Conservation (phyloP, 2,888 invertebrate genomes). For the Prenolepis imparis region DNA sequence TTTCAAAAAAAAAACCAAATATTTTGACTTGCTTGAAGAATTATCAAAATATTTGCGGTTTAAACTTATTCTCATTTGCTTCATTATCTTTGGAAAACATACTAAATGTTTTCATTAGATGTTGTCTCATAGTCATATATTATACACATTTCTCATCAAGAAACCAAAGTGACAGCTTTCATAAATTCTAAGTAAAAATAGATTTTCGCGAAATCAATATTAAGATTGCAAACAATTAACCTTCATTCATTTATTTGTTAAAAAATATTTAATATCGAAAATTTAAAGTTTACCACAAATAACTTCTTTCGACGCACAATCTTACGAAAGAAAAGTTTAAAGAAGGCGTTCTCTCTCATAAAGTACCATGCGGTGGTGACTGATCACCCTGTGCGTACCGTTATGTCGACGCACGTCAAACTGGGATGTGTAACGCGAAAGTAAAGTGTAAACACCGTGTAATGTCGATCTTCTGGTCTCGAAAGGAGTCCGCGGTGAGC, state of each 20-base stretch:
- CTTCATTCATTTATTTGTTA: neutral
- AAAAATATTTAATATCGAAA: neutral
- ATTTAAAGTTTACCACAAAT: neutral
- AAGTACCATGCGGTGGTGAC: neutral
- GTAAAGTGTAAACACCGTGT: slow-evolving; percentile 72
- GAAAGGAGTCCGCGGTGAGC: slow-evolving; percentile 66
- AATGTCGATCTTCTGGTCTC: slow-evolving; percentile 65
- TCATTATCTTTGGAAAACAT: neutral
- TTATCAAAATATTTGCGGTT: neutral
- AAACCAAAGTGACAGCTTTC: neutral
- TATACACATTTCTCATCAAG: neutral
- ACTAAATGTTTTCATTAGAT: neutral
- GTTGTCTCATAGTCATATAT: too few species aligned
- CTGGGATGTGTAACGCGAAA: slow-evolving; percentile 49
- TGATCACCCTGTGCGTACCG: slow-evolving; percentile 32
- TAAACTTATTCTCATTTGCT: neutral
- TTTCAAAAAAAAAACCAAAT: neutral
- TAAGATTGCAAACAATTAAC: neutral
- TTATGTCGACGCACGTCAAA: slow-evolving; percentile 43
- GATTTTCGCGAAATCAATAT: neutral
- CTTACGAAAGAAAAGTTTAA: neutral
- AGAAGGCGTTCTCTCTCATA: neutral
- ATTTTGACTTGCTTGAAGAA: neutral
- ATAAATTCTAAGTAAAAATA: neutral
- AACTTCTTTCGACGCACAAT: neutral